Evolutionary conservation across 2,113 vertebrate genomes (phyloP), one percentile per base, ranked within the genome.

Genomic region (Tyrannus savana): DNA sequence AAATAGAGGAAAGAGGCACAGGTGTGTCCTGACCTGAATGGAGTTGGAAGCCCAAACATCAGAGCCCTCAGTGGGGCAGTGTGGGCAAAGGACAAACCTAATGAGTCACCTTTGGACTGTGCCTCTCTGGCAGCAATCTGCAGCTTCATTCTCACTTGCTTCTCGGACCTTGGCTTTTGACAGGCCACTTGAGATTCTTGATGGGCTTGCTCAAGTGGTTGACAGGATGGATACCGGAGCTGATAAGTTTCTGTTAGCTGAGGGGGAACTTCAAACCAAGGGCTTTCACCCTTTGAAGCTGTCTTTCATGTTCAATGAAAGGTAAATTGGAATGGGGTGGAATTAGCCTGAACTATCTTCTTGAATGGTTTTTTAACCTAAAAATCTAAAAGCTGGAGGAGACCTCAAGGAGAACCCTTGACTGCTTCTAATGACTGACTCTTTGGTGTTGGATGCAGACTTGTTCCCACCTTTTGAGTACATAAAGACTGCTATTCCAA

Each of bases 251-350:
- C 46, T 95, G 46, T 49, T 66, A 25, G 55, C 23, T 66, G 39
- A 41, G 55, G 25, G 28, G 62, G 8, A 64, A 9, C 19, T 71
- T 59, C 14, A 56, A 58, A 4, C 73, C 35, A 74, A 74, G 12
- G 77, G 60, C 35, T 87, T 91, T 53, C 84, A 39, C 47, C 52
- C 56, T 94, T 84, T 76, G 78, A 94, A 80, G 47, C 27, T 64
- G 16, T 80, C 52, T 87, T 84, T 76, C 31, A 8, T 55, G 27
- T 55, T 58, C 28, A 59, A 39, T 25, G n/a, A 67, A 85, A 69
- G 22, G 14, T 50, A 21, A 39, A 62, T 12, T 63, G 66, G 12
- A 91, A 66, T 4, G n/a, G n/a, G 10, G 28, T 47, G 22, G 33
- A 84, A 46, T 82, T 84, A 41, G 52, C 55, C 27, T 2, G 12